Conservation (phyloP, 2,113 vertebrate genomes). For the Varanus komodoensis region DNA sequence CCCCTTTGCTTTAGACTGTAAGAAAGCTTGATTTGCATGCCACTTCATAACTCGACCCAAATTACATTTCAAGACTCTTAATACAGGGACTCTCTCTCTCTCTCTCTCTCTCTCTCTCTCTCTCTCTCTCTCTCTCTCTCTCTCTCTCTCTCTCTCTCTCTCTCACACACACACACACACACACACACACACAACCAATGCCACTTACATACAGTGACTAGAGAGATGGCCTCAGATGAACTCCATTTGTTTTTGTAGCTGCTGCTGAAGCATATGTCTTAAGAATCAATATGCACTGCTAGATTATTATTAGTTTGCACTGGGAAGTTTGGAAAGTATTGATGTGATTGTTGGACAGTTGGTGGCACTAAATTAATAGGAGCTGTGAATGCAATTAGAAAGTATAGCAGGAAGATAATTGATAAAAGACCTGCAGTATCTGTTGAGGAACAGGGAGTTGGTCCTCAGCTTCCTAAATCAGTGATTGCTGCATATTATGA, state of each 20-base stretch:
- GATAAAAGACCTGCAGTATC: constrained; percentile 35
- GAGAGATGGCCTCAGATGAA: constrained; percentile 40
- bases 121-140: too few relatives aligned
- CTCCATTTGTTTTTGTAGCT: constrained; percentile 58
- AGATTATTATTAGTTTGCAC: constrained; percentile 60
- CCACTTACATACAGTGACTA: constrained; percentile 30
- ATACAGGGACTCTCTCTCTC: background rate
- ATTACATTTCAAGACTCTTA: constrained; percentile 11
- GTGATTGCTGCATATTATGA: constrained; percentile 26
- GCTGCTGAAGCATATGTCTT: constrained; percentile 47
- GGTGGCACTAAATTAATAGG: constrained; percentile 35
- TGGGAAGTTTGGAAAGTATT: constrained; percentile 41
- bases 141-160: too few relatives aligned
- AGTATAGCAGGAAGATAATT: constrained; percentile 35
- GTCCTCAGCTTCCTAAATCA: constrained; percentile 24
- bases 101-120: too few relatives aligned
- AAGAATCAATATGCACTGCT: constrained; percentile 55
- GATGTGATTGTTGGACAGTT: constrained; percentile 43
- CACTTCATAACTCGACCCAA: background rate
- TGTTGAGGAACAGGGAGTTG: constrained; percentile 32
- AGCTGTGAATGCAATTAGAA: constrained; percentile 56
- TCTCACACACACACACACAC: background rate
- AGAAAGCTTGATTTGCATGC: background rate
- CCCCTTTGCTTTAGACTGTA: background rate
- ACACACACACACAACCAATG: constrained; percentile 1